Conservation (phyloP, 1,140 invertebrate species). For the Neodiprion lecontei region DNA sequence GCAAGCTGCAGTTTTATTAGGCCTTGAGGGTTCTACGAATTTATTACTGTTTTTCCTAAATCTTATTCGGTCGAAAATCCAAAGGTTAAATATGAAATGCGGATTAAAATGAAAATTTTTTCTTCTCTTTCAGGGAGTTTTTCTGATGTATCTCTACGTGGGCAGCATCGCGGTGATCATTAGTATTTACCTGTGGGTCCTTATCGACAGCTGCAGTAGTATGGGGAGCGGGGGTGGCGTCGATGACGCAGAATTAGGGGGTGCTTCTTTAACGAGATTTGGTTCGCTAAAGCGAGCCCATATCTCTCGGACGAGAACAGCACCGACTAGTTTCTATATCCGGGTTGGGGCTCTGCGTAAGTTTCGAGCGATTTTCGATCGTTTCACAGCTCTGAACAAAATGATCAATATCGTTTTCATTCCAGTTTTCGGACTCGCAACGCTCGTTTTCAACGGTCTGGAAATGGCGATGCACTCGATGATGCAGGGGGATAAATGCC, state of each 20-base stretch:
- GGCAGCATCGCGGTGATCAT: constrained; percentile 71
- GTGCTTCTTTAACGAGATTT: constrained; percentile 61
- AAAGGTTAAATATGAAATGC: too few relatives aligned
- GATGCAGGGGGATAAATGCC: constrained; percentile 64
- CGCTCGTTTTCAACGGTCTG: constrained; percentile 71
- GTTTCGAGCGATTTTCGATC: constrained; percentile 25
- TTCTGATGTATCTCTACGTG: constrained; percentile 71
- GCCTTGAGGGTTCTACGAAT: too few relatives aligned
- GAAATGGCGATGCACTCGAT: constrained; percentile 71
- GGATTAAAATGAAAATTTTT: constrained; percentile 9
- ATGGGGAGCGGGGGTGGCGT: constrained; percentile 44
- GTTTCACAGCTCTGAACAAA: not conserved
- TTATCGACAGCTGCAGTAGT: constrained; percentile 66
- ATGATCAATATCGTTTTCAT: constrained; percentile 21
- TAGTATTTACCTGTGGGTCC: constrained; percentile 70
- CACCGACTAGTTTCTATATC: constrained; percentile 71
- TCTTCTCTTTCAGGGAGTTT: constrained; percentile 63
- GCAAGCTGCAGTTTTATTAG: too few relatives aligned
- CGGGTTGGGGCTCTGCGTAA: constrained; percentile 72
- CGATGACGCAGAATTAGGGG: constrained; percentile 58
- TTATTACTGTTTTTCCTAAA: too few relatives aligned
- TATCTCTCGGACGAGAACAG: constrained; percentile 62
- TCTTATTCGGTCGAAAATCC: too few relatives aligned
- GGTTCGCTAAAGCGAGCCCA: constrained; percentile 67
- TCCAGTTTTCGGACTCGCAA: constrained; percentile 72